Percentiles rank a stretch among this genome's conserved stretches.
Conservation (phyloP, 2,797 vertebrate genomes). For the Valencia hispanica region DNA sequence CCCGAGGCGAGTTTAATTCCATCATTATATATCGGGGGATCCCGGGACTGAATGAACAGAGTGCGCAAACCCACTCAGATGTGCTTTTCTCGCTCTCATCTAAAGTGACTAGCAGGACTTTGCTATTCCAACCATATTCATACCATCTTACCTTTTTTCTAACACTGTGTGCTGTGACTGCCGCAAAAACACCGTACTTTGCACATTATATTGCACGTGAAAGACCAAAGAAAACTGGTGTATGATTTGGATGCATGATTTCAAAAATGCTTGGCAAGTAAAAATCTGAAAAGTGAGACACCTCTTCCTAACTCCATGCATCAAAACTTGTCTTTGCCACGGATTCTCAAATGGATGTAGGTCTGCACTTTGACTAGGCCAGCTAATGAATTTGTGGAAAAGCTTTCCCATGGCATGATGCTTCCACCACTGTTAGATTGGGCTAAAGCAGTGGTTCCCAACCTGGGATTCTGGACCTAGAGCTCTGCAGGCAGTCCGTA, state of each 20-base stretch:
- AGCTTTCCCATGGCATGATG: neutral
- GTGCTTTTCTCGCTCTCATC: conserved; percentile 19
- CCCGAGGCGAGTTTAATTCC: conserved; percentile 59
- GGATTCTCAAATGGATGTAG: neutral
- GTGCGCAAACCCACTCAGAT: conserved; percentile 13
- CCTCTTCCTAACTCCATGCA: neutral
- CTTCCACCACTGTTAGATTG: neutral
- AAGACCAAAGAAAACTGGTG: neutral
- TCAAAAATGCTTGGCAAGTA: neutral
- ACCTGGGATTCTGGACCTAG: too few relatives aligned
- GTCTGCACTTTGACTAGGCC: neutral
- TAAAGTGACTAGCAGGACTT: neutral
- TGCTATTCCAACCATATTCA: neutral
- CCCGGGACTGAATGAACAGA: conserved; percentile 12
- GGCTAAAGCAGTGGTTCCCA: too few relatives aligned
- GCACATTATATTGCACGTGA: neutral
- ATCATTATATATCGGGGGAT: conserved; percentile 42
- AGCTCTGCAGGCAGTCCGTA: too few relatives aligned
- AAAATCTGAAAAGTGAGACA: neutral
- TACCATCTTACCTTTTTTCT: neutral
- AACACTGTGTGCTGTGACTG: neutral
- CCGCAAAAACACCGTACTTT: too few relatives aligned
- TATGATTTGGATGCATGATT: neutral
- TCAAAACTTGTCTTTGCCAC: neutral
- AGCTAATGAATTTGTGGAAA: neutral